phyloP scores from a whole-genome alignment of 2,888 invertebrate species.

The Thymelicus lineola region DNA sequence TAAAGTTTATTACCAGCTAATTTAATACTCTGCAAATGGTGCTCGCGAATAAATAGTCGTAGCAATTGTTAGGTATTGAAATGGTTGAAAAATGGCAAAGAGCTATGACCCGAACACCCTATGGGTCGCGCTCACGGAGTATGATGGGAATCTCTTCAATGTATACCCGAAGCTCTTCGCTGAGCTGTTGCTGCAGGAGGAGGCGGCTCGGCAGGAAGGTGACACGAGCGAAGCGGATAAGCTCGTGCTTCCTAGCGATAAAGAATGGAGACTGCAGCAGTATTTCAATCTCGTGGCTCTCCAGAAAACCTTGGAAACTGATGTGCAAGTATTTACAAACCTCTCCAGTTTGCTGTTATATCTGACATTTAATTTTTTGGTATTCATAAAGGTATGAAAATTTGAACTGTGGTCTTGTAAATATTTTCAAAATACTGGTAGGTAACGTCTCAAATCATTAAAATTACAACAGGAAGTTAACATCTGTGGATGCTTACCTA shows the following conservation, averaged over 20 bases:
- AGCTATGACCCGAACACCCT: conserved; percentile 71
- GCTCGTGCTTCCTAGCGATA: conserved; percentile 88
- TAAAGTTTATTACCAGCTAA: neutral
- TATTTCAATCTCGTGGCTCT: conserved; percentile 88
- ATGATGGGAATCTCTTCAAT: conserved; percentile 86
- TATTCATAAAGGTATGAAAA: too few relatives aligned
- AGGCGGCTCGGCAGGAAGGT: conserved; percentile 71
- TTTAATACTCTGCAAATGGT: neutral
- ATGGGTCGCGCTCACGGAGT: conserved; percentile 85
- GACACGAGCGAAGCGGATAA: conserved; percentile 80
- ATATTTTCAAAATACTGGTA: too few relatives aligned
- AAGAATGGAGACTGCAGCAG: conserved; percentile 87
- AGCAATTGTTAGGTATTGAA: conserved; percentile 38
- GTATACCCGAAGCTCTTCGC: conserved; percentile 88
- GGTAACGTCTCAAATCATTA: too few relatives aligned
- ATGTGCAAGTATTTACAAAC: conserved; percentile 47
- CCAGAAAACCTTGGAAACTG: conserved; percentile 82
- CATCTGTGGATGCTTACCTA: too few relatives aligned
- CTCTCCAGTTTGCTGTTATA: neutral
- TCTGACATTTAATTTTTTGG: too few relatives aligned
- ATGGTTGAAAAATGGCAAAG: conserved; percentile 61
- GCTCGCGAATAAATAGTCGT: neutral
- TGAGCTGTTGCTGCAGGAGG: conserved; percentile 82
- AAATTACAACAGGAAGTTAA: too few relatives aligned
- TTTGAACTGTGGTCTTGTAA: too few relatives aligned